Conservation (phyloP, 1,140 invertebrate species). For the Lutraria rhynchaena region DNA sequence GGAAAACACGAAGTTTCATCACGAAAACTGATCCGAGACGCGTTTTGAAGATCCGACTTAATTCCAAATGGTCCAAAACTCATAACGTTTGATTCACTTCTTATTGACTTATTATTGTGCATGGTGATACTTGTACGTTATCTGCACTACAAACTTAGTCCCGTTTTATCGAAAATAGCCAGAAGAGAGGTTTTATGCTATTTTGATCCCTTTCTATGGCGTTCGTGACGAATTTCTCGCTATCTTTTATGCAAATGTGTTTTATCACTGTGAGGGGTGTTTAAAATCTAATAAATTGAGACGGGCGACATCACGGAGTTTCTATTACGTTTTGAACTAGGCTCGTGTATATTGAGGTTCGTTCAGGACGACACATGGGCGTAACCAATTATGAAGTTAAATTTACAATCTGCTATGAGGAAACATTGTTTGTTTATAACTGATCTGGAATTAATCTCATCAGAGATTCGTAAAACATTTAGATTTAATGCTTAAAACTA, state of each 20-base stretch:
- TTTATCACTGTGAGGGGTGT: slow-evolving; percentile 42
- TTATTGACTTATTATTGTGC: slow-evolving; percentile 62
- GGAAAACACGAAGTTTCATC: slow-evolving; percentile 52
- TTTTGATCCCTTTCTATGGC: slow-evolving; percentile 54
- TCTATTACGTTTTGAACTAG: slow-evolving; percentile 17
- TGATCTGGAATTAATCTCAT: too few species aligned
- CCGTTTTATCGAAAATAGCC: slow-evolving; percentile 59
- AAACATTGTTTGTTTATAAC: too few species aligned
- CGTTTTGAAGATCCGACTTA: slow-evolving; percentile 37
- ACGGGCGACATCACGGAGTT: not conserved
- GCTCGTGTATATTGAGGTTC: not conserved
- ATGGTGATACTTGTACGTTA: slow-evolving; percentile 40
- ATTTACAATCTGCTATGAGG: not conserved
- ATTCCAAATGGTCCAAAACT: slow-evolving; percentile 39
- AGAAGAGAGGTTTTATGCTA: slow-evolving; percentile 41
- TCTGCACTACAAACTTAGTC: slow-evolving; percentile 56
- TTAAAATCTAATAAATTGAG: slow-evolving; percentile 51
- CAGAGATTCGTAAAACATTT: too few species aligned
- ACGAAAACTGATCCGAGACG: slow-evolving; percentile 12
- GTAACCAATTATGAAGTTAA: not conserved
- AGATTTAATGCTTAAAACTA: too few species aligned
- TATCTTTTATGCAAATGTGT: slow-evolving; percentile 56
- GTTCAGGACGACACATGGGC: not conserved
- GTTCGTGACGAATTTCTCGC: slow-evolving; percentile 27
- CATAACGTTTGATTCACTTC: slow-evolving; percentile 58